Conservation (phyloP, 2,797 vertebrate genomes). For the Lepus oiostolus region DNA sequence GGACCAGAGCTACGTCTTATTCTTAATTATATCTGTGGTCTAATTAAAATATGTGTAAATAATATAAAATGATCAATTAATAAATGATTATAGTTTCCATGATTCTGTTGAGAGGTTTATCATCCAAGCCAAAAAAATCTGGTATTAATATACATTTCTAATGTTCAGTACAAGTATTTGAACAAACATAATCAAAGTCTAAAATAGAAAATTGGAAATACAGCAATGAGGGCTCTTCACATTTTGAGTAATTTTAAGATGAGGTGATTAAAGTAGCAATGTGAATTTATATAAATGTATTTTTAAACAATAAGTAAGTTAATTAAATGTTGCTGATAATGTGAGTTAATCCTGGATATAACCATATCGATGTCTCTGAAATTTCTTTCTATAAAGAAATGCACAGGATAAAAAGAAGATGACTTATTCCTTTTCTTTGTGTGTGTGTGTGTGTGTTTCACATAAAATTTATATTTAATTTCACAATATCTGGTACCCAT, state of each 20-base stretch:
- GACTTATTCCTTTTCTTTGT: no score
- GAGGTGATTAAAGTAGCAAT: neutral
- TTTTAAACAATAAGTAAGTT: neutral
- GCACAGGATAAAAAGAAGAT: neutral
- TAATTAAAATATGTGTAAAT: neutral
- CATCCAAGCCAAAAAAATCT: constrained; percentile 15
- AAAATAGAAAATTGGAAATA: neutral
- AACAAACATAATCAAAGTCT: neutral
- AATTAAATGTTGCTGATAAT: neutral
- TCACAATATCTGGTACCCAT: neutral
- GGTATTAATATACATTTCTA: neutral
- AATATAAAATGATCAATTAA: neutral
- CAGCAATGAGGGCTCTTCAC: neutral
- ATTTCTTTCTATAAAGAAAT: constrained; percentile 7
- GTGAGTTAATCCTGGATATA: neutral
- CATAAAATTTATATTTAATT: neutral
- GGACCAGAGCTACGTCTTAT: neutral
- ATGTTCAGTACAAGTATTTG: neutral
- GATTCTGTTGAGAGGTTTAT: neutral
- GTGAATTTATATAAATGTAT: neutral
- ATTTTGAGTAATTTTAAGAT: constrained; percentile 34
- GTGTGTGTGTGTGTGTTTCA: no score
- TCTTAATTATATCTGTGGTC: neutral
- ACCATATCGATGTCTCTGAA: neutral
- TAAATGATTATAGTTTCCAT: neutral